These are phyloP conservation scores for Hoplias malabaricus DNA, from an alignment of 2,113 vertebrate genomes.

Conservation along the genomic window DNA sequence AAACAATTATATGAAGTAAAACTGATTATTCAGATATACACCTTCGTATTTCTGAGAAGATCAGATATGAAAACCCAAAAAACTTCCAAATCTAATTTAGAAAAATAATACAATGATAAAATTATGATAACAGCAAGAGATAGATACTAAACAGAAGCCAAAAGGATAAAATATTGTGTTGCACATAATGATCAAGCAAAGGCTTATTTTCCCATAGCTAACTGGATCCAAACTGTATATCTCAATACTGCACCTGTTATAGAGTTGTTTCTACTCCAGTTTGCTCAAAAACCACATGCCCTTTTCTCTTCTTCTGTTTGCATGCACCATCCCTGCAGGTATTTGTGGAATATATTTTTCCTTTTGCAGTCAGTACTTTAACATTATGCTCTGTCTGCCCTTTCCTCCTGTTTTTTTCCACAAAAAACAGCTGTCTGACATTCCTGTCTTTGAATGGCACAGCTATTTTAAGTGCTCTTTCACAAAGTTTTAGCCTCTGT, in stretches of 20 bases:
- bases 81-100: too few species aligned
- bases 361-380: neutral
- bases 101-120: too few species aligned
- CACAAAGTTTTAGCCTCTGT: neutral
- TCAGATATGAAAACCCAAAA: too few species aligned
- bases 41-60: too few species aligned
- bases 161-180: too few species aligned
- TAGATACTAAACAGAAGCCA: too few species aligned
- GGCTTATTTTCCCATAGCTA: too few species aligned
- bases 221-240: too few species aligned
- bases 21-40: too few species aligned
- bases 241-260: neutral
- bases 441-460: neutral
- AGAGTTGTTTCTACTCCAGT: neutral
- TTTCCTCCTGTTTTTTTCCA: neutral
- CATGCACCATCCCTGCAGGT: neutral
- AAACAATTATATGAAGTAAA: too few species aligned
- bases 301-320: neutral
- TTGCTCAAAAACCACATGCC: neutral
- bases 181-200: too few species aligned
- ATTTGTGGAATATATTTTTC: neutral
- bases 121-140: too few species aligned
- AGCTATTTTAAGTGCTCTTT: neutral
- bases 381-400: neutral
- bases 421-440: slow-evolving; percentile 5